Percentiles rank a stretch among this genome's conserved stretches.
phyloP scores from a whole-genome alignment of 2,888 invertebrate species.

The Papilio demoleus region DNA sequence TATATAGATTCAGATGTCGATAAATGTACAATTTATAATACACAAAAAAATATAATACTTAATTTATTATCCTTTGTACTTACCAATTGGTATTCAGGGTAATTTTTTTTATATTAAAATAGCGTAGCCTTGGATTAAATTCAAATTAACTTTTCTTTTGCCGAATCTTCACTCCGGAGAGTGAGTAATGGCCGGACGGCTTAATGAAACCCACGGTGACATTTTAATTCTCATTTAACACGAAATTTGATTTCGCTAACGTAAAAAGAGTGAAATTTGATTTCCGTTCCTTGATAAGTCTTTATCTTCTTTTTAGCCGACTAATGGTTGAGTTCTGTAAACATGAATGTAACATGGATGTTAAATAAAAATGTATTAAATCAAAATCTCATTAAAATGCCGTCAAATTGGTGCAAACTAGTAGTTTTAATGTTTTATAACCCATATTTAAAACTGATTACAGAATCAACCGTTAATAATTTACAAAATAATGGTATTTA shows the following conservation, averaged over 20 bases:
- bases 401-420: too few species aligned
- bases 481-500: too few species aligned
- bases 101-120: conserved; percentile 7
- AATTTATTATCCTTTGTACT: background rate
- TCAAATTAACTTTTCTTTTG: conserved; percentile 28
- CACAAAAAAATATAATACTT: too few species aligned
- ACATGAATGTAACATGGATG: too few species aligned
- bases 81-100: background rate
- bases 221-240: conserved; percentile 14
- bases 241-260: conserved; percentile 17
- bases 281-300: background rate
- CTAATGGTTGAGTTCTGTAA: too few species aligned
- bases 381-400: too few species aligned
- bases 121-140: conserved; percentile 11
- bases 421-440: too few species aligned
- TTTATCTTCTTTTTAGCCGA: background rate
- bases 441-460: too few species aligned
- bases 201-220: conserved; percentile 28
- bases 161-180: conserved; percentile 14
- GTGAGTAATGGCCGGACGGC: conserved; percentile 29
- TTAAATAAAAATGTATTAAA: too few species aligned
- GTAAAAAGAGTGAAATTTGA: conserved; percentile 3
- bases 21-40: too few species aligned
- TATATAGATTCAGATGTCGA: too few species aligned
- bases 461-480: too few species aligned